Evolutionary conservation across 2,888 invertebrate species (phyloP).

Genomic region (Platerodrilus igneus): DNA sequence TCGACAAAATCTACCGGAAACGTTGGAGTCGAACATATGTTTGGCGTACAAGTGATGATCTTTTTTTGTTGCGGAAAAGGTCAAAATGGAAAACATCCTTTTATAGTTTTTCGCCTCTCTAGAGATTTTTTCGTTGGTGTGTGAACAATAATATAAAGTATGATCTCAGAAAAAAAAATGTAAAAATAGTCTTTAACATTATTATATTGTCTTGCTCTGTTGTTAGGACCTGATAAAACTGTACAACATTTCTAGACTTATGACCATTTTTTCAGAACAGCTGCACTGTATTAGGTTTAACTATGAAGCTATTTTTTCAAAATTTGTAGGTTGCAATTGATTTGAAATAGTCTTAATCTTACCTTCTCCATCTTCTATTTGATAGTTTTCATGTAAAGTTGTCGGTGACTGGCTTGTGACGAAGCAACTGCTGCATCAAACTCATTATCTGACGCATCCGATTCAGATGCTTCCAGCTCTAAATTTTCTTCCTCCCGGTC

Average conservation of each 20-base stretch:
- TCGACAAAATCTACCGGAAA: constrained; percentile 15
- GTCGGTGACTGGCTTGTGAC: too few relatives aligned
- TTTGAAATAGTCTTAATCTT: too few relatives aligned
- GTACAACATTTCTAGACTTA: constrained; percentile 16
- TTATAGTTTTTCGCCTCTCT: constrained; percentile 13
- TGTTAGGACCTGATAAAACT: constrained; percentile 20
- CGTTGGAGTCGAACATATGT: constrained; percentile 1
- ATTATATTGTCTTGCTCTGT: constrained; percentile 12
- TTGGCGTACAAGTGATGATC: constrained; percentile 1
- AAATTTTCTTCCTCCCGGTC: too few relatives aligned
- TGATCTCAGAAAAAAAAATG: constrained; percentile 10
- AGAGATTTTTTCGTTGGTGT: constrained; percentile 17
- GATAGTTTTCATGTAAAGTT: too few relatives aligned
- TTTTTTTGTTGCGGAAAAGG: constrained; percentile 2
- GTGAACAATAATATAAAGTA: constrained; percentile 8
- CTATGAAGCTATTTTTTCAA: too few relatives aligned
- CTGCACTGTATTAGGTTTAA: too few relatives aligned
- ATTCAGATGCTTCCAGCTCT: too few relatives aligned
- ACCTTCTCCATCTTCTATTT: too few relatives aligned
- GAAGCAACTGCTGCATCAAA: too few relatives aligned
- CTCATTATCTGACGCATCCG: too few relatives aligned
- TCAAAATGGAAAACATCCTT: constrained; percentile 11
- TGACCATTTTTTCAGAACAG: too few relatives aligned
- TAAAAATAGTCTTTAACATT: constrained; percentile 12
- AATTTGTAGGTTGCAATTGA: too few relatives aligned